Base-by-base conservation (phyloP, 2,888 invertebrate genomes). In the Ashinkailepas kermadecensis region DNA sequence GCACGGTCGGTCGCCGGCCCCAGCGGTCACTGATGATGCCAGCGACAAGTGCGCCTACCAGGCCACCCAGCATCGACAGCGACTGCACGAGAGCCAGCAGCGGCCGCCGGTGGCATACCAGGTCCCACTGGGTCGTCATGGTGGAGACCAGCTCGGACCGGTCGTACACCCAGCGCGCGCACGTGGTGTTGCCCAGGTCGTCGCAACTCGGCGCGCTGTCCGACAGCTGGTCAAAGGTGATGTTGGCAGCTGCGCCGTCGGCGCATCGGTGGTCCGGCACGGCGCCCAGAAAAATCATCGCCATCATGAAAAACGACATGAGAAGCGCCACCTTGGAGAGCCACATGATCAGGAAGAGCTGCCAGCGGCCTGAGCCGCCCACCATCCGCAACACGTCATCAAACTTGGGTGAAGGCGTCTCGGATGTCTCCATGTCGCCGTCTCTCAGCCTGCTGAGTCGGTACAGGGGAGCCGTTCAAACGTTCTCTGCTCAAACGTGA, bases 11-110 rank as follows among this genome's bases (percentile, higher is more conserved):
- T 18, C 84, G 82, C 12, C 85, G 80, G 12, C 85, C 85, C 80
- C 82, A 83, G 82, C 83, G 83, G 81, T 85, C 85, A 6, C 83
- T 83, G 13, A 84, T 78, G 67, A 81, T 81, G 56, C 84, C 83
- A 21, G 83, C 81, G 7, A 84, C 59, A 13, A 85, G 58, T 0
- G 84, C 84, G n/a, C 85, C 85, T 4, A 82, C 78, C 83, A 85
- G 79, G 25, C 84, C 84, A 0, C 85, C 85, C 12, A 56, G 81
- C 83, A 83, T 83, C 81, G 70, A 82, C 8, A 81, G 80, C n/a
- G 83, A 82, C 78, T 84, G 84, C 12, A 84, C 80, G 18, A 82
- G 74, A 4, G 84, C 83, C 81, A 82, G 78, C 18, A 83, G 81
- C 74, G 83, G 82, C 58, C 81, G 80, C 23, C 80, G 81, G 8